These are phyloP conservation scores for Clunio marinus DNA, from an alignment of 2,888 invertebrate species.

Conservation along the genomic window DNA sequence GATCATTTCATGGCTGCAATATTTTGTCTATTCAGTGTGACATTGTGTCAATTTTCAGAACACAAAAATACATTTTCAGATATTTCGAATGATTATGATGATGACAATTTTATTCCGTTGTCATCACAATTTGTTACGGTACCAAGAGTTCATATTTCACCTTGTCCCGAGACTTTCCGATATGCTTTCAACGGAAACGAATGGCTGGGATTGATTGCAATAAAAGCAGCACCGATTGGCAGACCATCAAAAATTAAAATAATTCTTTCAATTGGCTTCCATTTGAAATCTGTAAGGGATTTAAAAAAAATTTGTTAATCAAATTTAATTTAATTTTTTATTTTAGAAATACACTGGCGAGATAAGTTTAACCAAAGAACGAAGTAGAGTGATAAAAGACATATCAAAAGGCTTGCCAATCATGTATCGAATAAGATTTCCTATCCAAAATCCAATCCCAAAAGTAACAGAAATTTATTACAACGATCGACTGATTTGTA, in stretches of 20 bases:
- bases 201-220: neutral
- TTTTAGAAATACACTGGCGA: conserved; percentile 20
- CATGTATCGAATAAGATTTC: conserved; percentile 28
- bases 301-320: neutral
- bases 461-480: conserved; percentile 28
- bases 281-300: neutral
- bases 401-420: conserved; percentile 21
- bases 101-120: neutral
- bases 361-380: conserved; percentile 9
- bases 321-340: neutral
- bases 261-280: neutral
- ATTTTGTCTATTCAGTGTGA: neutral
- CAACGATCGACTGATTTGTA: conserved; percentile 26
- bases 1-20: neutral
- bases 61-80: no score
- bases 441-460: conserved; percentile 33
- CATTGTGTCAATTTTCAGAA: neutral
- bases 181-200: neutral
- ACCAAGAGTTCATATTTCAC: neutral
- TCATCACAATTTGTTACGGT: neutral
- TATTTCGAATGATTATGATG: neutral
- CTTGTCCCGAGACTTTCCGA: neutral
- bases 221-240: neutral
- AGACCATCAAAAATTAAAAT: neutral
- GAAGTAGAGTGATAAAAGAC: neutral